Conservation (phyloP, 2,797 vertebrate genomes). For the Acanthurus leucopareius region DNA sequence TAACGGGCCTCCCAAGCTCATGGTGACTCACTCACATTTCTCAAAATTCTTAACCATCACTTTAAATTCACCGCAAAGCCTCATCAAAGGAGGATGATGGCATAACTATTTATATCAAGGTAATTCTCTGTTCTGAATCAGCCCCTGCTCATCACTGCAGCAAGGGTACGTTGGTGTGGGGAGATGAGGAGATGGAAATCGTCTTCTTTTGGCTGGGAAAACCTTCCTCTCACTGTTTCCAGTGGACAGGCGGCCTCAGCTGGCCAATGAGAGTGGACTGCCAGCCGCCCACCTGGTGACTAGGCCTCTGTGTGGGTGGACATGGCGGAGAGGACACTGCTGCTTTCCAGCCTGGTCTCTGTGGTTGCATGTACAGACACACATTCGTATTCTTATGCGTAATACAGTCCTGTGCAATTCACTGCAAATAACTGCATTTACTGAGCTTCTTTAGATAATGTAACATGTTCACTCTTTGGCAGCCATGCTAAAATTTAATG, state of each 20-base stretch:
- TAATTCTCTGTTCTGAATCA: conserved; percentile 68
- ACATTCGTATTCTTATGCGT: conserved; percentile 38
- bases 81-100: conserved; percentile 53
- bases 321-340: conserved; percentile 57
- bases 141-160: conserved; percentile 44
- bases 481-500: not conserved
- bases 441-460: conserved; percentile 3
- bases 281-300: conserved; percentile 76
- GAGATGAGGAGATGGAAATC: conserved; percentile 67
- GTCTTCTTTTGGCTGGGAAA: conserved; percentile 56
- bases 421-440: conserved; percentile 18
- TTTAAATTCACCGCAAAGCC: conserved; percentile 46
- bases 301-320: conserved; percentile 70
- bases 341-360: conserved; percentile 59
- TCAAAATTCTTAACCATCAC: conserved; percentile 26
- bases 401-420: conserved; percentile 15
- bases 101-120: conserved; percentile 68
- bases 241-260: conserved; percentile 58
- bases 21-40: conserved; percentile 46
- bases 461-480: conserved; percentile 8
- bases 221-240: conserved; percentile 52
- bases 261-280: conserved; percentile 66
- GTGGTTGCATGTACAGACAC: conserved; percentile 41
- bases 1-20: conserved; percentile 31
- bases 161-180: conserved; percentile 40